phyloP scores from a whole-genome alignment of 2,888 invertebrate species.

The Cheilosia soror region DNA sequence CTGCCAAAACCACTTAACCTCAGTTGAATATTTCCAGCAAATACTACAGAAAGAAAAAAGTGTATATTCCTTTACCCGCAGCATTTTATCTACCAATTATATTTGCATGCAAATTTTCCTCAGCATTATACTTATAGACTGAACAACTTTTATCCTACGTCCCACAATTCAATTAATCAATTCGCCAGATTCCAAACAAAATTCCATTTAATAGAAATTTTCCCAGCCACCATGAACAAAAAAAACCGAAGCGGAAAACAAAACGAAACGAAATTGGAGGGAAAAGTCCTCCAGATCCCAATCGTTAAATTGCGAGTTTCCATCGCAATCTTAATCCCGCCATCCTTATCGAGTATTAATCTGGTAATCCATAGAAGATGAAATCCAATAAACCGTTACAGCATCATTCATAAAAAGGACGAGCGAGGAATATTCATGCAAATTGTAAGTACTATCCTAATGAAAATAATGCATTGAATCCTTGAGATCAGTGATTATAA shows the following conservation, averaged over 20 bases:
- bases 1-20: conserved; percentile 11
- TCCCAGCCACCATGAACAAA: neutral
- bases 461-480: neutral
- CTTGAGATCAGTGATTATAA: conserved; percentile 30
- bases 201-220: conserved; percentile 33
- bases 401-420: conserved; percentile 19
- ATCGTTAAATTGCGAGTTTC: conserved; percentile 15
- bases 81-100: conserved; percentile 40
- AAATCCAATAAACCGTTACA: neutral
- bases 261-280: conserved; percentile 11
- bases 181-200: neutral
- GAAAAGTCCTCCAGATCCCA: conserved; percentile 14
- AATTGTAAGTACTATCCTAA: conserved; percentile 11
- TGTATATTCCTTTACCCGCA: conserved; percentile 9
- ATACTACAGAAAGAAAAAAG: neutral
- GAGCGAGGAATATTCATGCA: conserved; percentile 10
- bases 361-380: conserved; percentile 2
- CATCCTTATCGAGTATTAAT: conserved; percentile 35
- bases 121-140: too few relatives aligned
- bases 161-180: conserved; percentile 47
- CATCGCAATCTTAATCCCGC: conserved; percentile 6
- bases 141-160: neutral
- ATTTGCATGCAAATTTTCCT: conserved; percentile 42
- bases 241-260: neutral
- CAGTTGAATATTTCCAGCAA: neutral